Percentiles rank a stretch among this genome's conserved stretches.
Conservation (phyloP, 2,888 invertebrate genomes). For the Patella ulyssiponensis region DNA sequence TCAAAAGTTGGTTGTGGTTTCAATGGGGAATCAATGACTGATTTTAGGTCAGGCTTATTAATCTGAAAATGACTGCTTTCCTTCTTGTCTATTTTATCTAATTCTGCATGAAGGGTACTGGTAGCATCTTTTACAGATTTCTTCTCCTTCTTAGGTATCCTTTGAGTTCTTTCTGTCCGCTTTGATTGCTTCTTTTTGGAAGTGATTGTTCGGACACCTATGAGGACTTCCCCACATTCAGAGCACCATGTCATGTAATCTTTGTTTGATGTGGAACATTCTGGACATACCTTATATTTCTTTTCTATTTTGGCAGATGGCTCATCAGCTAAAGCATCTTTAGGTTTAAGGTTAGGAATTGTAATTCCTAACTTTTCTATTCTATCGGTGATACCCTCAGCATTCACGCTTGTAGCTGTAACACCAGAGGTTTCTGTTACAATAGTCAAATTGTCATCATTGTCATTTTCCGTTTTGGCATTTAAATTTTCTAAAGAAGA, state of each 20-base stretch:
- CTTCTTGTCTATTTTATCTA: neutral
- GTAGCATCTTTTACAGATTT: neutral
- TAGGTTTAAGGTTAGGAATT: conserved; percentile 41
- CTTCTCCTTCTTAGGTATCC: neutral
- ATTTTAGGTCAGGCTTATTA: neutral
- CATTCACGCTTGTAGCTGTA: conserved; percentile 49
- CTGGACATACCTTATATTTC: conserved; percentile 55
- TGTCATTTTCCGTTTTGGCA: conserved; percentile 16
- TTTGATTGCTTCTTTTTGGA: conserved; percentile 46
- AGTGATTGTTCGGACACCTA: conserved; percentile 56
- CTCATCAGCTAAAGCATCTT: conserved; percentile 21
- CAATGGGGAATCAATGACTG: neutral
- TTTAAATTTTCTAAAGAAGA: conserved; percentile 51
- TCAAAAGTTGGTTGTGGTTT: neutral
- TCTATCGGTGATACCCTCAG: conserved; percentile 59
- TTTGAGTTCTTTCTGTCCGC: conserved; percentile 23
- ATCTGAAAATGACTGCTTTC: neutral
- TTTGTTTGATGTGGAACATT: conserved; percentile 60
- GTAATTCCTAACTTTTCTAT: conserved; percentile 57
- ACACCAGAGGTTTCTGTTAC: conserved; percentile 35
- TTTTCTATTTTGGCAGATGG: conserved; percentile 38
- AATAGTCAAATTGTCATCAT: conserved; percentile 18
- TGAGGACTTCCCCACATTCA: conserved; percentile 62
- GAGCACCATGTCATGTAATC: conserved; percentile 65
- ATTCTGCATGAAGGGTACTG: neutral